A percentile compares a stretch with the other conserved stretches of the same genome.
Evolutionary conservation across 1,140 invertebrate species (phyloP).

Genomic region (Drosophila virilis): DNA sequence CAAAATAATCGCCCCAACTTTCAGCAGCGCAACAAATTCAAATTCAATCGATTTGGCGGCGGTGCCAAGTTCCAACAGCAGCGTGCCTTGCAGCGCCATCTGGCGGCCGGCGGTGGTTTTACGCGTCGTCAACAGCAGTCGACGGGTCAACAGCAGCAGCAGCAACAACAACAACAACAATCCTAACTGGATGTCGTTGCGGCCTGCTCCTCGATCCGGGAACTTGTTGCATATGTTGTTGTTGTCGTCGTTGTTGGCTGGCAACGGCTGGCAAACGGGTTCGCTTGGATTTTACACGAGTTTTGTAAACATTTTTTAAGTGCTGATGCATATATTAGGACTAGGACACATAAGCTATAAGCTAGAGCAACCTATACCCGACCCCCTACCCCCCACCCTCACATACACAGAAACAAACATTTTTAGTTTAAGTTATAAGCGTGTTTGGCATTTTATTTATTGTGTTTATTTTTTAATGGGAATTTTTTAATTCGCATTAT

Average conservation of each 20-base stretch:
- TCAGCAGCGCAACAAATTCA: constrained; percentile 78
- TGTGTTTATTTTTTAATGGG: constrained; percentile 45
- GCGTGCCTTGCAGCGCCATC: constrained; percentile 64
- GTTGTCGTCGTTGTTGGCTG: background rate
- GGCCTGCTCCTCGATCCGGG: constrained; percentile 1
- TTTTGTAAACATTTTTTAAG: constrained; percentile 75
- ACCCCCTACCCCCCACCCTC: background rate
- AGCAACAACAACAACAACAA: constrained; percentile 61
- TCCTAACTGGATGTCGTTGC: constrained; percentile 62
- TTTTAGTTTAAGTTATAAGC: constrained; percentile 32
- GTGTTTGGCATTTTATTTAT: constrained; percentile 59
- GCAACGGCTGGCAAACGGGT: constrained; percentile 18
- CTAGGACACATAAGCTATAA: constrained; percentile 71
- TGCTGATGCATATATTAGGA: constrained; percentile 70
- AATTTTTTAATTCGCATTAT: constrained; percentile 21
- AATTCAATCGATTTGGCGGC: constrained; percentile 66
- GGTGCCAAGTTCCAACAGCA: constrained; percentile 69
- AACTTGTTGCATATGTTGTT: constrained; percentile 48
- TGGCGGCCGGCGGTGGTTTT: constrained; percentile 62
- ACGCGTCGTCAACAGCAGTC: constrained; percentile 54
- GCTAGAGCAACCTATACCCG: constrained; percentile 51
- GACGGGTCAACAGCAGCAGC: constrained; percentile 56
- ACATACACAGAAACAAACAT: background rate
- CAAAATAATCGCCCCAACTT: constrained; percentile 70
- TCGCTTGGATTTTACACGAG: constrained; percentile 63